phyloP scores from a whole-genome alignment of 2,888 invertebrate genomes.

The Drosophila birchii region DNA sequence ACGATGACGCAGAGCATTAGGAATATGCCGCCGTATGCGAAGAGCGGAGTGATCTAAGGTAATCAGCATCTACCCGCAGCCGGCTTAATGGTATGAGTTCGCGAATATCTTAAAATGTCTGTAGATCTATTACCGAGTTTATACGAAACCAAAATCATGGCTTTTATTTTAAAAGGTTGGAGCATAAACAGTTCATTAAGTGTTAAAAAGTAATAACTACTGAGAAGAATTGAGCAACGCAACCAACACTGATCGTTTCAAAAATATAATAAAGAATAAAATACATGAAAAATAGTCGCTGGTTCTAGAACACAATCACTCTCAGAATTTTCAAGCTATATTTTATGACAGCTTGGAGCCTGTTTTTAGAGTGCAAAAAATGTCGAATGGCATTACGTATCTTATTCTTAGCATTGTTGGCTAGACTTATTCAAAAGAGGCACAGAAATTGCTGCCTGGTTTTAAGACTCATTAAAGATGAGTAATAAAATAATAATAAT shows the following conservation, averaged over 20 bases:
- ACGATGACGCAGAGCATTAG: conserved; percentile 47
- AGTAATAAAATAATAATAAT: too few species aligned
- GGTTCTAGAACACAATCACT: too few species aligned
- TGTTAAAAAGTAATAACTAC: background rate
- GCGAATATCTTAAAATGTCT: conserved; percentile 7
- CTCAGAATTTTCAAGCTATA: too few species aligned
- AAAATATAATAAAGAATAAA: background rate
- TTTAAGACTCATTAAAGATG: background rate
- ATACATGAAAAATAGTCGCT: too few species aligned
- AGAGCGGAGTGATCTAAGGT: conserved; percentile 37
- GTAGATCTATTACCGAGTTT: background rate
- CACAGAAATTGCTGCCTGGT: background rate
- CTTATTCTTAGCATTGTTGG: background rate
- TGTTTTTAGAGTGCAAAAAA: background rate
- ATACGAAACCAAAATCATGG: background rate
- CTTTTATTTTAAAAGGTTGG: background rate
- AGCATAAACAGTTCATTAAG: too few species aligned
- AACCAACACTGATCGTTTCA: too few species aligned
- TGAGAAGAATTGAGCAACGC: background rate
- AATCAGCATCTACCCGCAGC: background rate
- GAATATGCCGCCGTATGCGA: background rate
- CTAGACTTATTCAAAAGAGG: background rate
- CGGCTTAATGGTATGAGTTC: background rate
- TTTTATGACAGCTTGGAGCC: too few species aligned
- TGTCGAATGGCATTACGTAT: background rate